Conservation (phyloP, 2,888 invertebrate genomes). For the Metalampra italica region DNA sequence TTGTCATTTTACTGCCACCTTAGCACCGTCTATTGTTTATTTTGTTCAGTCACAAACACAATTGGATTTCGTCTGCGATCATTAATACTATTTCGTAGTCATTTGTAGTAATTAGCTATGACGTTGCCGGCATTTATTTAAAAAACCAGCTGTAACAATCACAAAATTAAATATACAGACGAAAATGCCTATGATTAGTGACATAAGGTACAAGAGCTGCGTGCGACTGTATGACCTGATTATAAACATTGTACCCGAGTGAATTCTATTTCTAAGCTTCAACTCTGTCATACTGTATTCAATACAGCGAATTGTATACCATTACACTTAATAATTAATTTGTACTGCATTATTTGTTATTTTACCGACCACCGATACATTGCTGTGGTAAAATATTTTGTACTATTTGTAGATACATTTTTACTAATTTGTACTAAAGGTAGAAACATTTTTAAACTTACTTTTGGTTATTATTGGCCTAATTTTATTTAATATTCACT, state of each 20-base stretch:
- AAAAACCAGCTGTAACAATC: too few relatives aligned
- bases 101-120: too few relatives aligned
- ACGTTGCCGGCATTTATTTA: too few relatives aligned
- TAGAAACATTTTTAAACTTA: not conserved
- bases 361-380: slow-evolving; percentile 61
- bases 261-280: slow-evolving; percentile 18
- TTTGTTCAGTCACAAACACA: too few relatives aligned
- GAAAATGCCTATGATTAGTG: too few relatives aligned
- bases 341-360: slow-evolving; percentile 63
- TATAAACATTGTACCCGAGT: slow-evolving; percentile 65
- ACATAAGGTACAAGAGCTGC: slow-evolving; percentile 1
- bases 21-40: too few relatives aligned
- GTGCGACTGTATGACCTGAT: slow-evolving; percentile 66
- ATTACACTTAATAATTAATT: slow-evolving; percentile 67
- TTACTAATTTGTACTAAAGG: not conserved
- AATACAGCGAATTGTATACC: slow-evolving; percentile 13
- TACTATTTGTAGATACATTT: slow-evolving; percentile 42
- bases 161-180: too few relatives aligned
- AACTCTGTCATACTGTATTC: not conserved
- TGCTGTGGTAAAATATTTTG: slow-evolving; percentile 59
- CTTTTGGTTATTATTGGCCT: slow-evolving; percentile 27
- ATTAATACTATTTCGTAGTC: too few relatives aligned
- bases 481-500: slow-evolving; percentile 32
- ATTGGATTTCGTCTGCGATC: too few relatives aligned
- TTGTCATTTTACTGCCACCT: too few relatives aligned